Evolutionary conservation across 1,140 invertebrate genomes (phyloP), one percentile per base, ranked within the genome.

Genomic region (Ptiloglossa arizonensis): DNA sequence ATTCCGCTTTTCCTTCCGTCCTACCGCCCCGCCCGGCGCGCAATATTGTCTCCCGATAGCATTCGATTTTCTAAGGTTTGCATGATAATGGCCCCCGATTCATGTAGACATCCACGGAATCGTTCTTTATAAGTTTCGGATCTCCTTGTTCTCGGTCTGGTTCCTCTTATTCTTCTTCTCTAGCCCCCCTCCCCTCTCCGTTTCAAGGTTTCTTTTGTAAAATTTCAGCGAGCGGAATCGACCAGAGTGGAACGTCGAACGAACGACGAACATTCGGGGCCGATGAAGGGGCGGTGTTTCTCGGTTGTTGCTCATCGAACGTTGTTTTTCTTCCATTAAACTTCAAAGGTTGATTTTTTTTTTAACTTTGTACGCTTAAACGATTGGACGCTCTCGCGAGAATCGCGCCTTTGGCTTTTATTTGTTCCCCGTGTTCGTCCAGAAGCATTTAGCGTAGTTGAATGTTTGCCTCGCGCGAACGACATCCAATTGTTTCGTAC

Each of bases 11-110:
- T 68, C 52, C 29, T 62, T 77, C 35, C 29, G 19, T 35, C 9
- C n/a, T 1, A 32, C 22, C 24, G 3, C n/a, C 52, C 38, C 24
- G 8, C 13, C n/a, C 27, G 5, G 3, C 15, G 11, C 59, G 46
- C 70, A 38, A 66, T 83, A 82, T 83, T 76, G 80, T 63, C 75
- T 83, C 69, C 72, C 73, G 56, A 66, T 59, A 46, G 52, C 59
- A 54, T 52, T 75, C 74, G 74, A 82, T 70, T 57, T 64, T 52
- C 50, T 11, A 68, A 48, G 35, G 52, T 41, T 75, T 59, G 73
- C 73, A 75, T 69, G 41, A 81, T 56, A 77, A 81, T 56, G 56
- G 68, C 50, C 69, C 70, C 69, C 70, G 81, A 82, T 82, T 82
- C 81, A 60, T 77, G 81, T 71, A 77, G 66, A 77, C 69, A 69